These are phyloP conservation scores for Phaenicophaeus curvirostris DNA, from an alignment of 2,797 vertebrate genomes.

Conservation along the genomic window DNA sequence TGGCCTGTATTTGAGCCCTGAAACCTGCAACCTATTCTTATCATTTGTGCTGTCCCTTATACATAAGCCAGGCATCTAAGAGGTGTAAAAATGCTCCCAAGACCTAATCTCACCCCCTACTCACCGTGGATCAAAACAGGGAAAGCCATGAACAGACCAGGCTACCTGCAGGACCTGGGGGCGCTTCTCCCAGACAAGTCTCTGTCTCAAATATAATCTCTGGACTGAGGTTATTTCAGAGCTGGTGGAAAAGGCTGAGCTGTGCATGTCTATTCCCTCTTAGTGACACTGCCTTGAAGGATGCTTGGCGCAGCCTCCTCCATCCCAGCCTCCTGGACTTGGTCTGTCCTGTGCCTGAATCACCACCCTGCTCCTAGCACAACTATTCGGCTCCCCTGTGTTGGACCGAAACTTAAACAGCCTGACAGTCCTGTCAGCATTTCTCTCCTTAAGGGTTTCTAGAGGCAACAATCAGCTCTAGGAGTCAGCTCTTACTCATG, in stretches of 20 bases:
- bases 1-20: background rate
- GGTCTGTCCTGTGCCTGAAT: background rate
- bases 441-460: slow-evolving; percentile 8
- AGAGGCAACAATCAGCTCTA: background rate
- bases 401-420: background rate
- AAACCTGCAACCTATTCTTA: background rate
- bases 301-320: background rate
- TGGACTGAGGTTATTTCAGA: background rate
- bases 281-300: background rate
- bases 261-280: background rate
- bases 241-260: background rate
- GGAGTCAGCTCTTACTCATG: slow-evolving; percentile 58
- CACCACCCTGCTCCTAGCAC: background rate
- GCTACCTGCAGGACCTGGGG: background rate
- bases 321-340: background rate
- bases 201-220: fast-evolving
- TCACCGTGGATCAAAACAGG: fast-evolving
- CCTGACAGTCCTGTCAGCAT: background rate
- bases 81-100: background rate
- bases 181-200: background rate
- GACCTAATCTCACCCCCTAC: background rate
- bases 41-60: background rate
- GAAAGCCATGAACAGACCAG: background rate
- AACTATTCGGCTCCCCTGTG: fast-evolving
- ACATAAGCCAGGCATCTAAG: background rate